Evolutionary conservation across 2,888 invertebrate genomes (phyloP).

Genomic region (Junonia oenone): DNA sequence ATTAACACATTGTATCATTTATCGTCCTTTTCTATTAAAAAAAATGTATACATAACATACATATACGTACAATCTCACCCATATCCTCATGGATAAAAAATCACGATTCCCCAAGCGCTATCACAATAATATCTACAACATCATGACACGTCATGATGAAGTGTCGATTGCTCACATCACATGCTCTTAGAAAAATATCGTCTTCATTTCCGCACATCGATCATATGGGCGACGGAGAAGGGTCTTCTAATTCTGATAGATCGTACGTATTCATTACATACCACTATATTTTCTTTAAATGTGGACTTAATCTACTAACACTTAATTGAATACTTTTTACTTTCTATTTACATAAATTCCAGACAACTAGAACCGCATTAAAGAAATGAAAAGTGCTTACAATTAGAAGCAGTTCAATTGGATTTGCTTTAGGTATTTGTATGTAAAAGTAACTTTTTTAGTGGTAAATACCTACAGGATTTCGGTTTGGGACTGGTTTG

Average conservation of each 20-base stretch:
- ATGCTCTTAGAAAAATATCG: constrained; percentile 71
- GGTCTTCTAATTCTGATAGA: constrained; percentile 76
- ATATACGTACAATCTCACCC: too few species aligned
- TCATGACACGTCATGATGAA: constrained; percentile 41
- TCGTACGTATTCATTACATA: constrained; percentile 62
- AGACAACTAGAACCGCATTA: too few species aligned
- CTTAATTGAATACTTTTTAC: background rate
- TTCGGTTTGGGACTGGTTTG: too few species aligned
- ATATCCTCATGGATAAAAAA: too few species aligned
- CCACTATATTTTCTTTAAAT: constrained; percentile 28
- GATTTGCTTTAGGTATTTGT: too few species aligned
- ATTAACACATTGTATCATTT: too few species aligned
- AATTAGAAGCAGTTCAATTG: too few species aligned
- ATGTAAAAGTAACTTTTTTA: too few species aligned
- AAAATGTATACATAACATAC: too few species aligned
- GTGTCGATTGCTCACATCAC: constrained; percentile 54
- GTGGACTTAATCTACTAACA: constrained; percentile 29
- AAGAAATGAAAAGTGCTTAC: too few species aligned
- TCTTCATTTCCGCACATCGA: constrained; percentile 77
- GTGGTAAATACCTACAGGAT: too few species aligned
- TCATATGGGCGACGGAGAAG: constrained; percentile 68
- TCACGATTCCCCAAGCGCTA: constrained; percentile 17
- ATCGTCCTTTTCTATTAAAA: too few species aligned
- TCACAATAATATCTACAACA: constrained; percentile 28
- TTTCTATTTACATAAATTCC: background rate